Evolutionary conservation across 2,113 vertebrate genomes (phyloP).

Genomic region (Haplochromis burtoni): DNA sequence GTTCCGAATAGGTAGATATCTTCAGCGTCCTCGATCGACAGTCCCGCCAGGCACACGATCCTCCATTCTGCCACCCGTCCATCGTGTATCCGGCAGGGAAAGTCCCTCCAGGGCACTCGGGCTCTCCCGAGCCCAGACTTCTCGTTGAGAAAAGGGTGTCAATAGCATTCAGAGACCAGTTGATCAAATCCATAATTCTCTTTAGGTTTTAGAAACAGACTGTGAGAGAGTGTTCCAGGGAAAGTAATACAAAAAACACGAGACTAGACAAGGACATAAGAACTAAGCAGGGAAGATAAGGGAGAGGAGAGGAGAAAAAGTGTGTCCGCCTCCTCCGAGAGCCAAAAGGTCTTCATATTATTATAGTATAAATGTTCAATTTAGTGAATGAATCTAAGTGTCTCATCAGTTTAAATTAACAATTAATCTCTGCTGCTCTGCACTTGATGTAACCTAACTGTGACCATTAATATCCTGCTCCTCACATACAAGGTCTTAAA

Average conservation of each 20-base stretch:
- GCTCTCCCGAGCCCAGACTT: not conserved
- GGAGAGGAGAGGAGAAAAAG: not conserved
- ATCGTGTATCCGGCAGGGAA: accelerated
- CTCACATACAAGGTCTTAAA: too few species aligned
- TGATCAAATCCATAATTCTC: too few species aligned
- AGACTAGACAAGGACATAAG: not conserved
- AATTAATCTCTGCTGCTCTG: not conserved
- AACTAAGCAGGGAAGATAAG: not conserved
- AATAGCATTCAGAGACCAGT: not conserved
- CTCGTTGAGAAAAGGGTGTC: not conserved
- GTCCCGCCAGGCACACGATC: not conserved
- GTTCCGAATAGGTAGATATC: accelerated
- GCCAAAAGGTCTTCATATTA: not conserved
- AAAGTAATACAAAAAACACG: not conserved
- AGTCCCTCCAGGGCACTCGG: not conserved
- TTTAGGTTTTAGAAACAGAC: too few species aligned
- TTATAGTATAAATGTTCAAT: not conserved
- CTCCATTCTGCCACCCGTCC: not conserved
- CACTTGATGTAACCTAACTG: not conserved
- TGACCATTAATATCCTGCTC: too few species aligned
- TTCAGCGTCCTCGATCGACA: not conserved
- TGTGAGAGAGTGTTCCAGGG: too few species aligned
- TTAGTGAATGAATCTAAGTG: not conserved
- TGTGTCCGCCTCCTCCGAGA: accelerated
- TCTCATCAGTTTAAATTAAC: not conserved